Percentiles rank a stretch among this genome's conserved stretches.
phyloP scores from a whole-genome alignment of 1,140 invertebrate species.

The Platyura marginata region DNA sequence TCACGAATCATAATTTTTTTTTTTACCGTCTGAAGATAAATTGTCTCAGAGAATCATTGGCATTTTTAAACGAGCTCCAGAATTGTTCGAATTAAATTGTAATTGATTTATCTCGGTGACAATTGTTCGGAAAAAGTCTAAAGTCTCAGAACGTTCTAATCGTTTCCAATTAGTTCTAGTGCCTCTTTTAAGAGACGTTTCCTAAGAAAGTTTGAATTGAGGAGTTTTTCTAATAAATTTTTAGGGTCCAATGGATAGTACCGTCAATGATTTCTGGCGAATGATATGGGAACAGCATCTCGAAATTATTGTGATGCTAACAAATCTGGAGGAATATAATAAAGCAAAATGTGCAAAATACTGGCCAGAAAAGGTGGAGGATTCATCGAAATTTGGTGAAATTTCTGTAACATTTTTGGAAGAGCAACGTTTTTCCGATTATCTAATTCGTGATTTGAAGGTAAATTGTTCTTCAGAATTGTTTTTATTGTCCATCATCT shows the following conservation, averaged over 20 bases:
- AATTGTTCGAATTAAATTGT: no score
- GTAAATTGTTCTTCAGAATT: constrained; percentile 21
- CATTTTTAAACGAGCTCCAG: no score
- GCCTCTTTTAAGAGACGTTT: no score
- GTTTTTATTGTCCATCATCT: neutral
- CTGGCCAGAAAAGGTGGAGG: constrained; percentile 69
- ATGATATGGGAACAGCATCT: constrained; percentile 95
- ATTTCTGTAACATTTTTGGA: constrained; percentile 57
- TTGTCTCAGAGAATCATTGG: no score
- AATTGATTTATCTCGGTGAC: no score
- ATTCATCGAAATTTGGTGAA: constrained; percentile 57
- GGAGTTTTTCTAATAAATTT: no score
- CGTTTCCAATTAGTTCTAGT: no score
- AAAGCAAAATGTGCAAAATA: constrained; percentile 87
- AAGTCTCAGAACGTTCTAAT: no score
- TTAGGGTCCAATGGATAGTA: constrained; percentile 85
- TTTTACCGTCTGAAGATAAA: no score
- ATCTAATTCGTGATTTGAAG: constrained; percentile 59
- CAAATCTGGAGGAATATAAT: constrained; percentile 84
- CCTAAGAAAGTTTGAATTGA: no score
- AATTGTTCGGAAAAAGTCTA: no score
- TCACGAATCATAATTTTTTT: no score
- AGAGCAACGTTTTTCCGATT: constrained; percentile 62
- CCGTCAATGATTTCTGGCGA: constrained; percentile 88
- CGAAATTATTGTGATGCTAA: constrained; percentile 84